A percentile compares a stretch with the other conserved stretches of the same genome.
Conservation (phyloP, 2,797 vertebrate genomes). For the Enteromius argenteus region DNA sequence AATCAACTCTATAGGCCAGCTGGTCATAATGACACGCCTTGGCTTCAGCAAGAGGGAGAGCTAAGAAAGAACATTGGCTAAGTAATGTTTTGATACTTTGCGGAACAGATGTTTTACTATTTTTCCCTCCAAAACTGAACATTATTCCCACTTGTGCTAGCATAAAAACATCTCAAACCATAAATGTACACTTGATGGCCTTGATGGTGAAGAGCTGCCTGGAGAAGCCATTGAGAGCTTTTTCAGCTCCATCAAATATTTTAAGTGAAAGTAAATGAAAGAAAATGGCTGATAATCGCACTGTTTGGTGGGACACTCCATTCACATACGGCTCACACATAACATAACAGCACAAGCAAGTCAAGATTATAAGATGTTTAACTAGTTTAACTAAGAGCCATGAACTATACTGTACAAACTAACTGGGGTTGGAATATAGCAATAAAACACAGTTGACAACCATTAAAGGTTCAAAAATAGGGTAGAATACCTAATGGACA, state of each 20-base stretch:
- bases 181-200: neutral
- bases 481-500: neutral
- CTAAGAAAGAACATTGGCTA: constrained; percentile 11
- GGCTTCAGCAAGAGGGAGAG: constrained; percentile 19
- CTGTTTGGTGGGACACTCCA: neutral
- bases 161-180: constrained; percentile 32
- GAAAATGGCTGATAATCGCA: constrained; percentile 23
- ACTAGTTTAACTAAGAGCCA: neutral
- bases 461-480: neutral
- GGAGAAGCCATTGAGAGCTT: neutral
- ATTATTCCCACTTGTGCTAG: constrained; percentile 25
- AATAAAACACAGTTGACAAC: neutral
- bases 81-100: constrained; percentile 40
- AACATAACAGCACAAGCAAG: neutral
- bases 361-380: neutral
- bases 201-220: constrained; percentile 8
- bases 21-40: constrained; percentile 44
- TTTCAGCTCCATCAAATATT: neutral
- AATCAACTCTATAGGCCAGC: constrained; percentile 55
- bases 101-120: constrained; percentile 52
- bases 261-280: constrained; percentile 1
- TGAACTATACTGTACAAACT: constrained; percentile 3
- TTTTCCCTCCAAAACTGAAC: constrained; percentile 33
- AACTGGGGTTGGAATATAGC: neutral
- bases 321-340: too few species aligned